These are phyloP conservation scores for Diplodus sargus DNA, from an alignment of 2,797 vertebrate genomes.

Conservation along the genomic window DNA sequence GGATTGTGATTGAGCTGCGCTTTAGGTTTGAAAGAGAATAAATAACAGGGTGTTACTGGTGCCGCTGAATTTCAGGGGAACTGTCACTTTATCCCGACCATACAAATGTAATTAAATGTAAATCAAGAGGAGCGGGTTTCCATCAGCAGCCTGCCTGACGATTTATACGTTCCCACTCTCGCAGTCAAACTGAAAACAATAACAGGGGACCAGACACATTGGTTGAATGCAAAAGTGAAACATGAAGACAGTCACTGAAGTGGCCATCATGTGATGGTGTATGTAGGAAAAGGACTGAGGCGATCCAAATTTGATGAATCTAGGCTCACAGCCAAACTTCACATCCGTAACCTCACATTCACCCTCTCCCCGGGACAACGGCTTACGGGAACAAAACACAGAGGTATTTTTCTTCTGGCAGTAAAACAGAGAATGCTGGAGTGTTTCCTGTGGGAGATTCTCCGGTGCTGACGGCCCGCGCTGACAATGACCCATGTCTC, in stretches of 20 bases:
- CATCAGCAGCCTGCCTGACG: neutral
- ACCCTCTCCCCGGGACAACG: conserved; percentile 8
- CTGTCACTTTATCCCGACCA: neutral
- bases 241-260: neutral
- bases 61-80: conserved; percentile 8
- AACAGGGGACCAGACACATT: neutral
- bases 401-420: conserved; percentile 34
- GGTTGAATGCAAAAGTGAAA: conserved; percentile 3
- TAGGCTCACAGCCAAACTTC: conserved; percentile 13
- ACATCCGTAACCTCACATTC: conserved; percentile 2
- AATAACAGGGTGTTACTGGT: neutral
- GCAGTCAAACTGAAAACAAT: neutral
- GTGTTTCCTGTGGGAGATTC: conserved; percentile 62
- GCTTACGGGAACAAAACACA: conserved; percentile 33
- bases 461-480: conserved; percentile 17
- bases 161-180: neutral
- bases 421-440: neutral
- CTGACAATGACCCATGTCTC: conserved; percentile 53
- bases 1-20: conserved; percentile 8
- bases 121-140: neutral
- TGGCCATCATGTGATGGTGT: neutral
- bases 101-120: conserved; percentile 12
- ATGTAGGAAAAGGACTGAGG: neutral
- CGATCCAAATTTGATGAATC: neutral
- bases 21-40: conserved; percentile 7